Conservation (phyloP, 2,113 vertebrate genomes). For the Athene cunicularia region DNA sequence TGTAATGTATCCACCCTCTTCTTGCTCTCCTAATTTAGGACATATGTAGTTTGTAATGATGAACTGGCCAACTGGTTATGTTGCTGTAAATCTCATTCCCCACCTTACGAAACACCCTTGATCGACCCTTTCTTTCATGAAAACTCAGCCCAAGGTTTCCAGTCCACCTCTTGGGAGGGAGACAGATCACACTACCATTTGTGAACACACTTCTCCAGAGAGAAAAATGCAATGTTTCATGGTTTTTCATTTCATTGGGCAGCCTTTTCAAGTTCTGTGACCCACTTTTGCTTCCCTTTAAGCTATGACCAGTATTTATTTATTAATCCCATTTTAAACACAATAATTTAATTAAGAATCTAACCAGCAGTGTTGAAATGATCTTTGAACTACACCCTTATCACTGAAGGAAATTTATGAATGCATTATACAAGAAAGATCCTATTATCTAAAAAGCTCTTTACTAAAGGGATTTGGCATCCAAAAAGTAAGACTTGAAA, state of each 20-base stretch:
- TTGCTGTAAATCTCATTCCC: slow-evolving; percentile 22
- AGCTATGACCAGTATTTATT: neutral
- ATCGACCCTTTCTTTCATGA: neutral
- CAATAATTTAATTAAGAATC: slow-evolving; percentile 32
- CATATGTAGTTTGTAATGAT: neutral
- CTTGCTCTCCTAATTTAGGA: slow-evolving; percentile 19
- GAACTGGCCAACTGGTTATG: neutral
- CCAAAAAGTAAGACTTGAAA: neutral
- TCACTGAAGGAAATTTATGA: neutral
- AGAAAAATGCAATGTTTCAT: neutral
- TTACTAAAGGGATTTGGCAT: neutral
- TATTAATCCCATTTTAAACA: neutral
- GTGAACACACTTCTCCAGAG: neutral
- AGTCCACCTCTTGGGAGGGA: neutral
- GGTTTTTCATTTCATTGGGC: neutral
- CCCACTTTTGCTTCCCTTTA: neutral
- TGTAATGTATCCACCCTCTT: neutral
- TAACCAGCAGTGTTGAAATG: slow-evolving; percentile 24
- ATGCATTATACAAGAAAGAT: neutral
- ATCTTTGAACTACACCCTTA: slow-evolving; percentile 27
- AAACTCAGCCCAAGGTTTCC: neutral
- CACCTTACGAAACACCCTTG: slow-evolving; percentile 29
- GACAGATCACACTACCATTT: neutral
- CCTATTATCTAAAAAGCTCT: slow-evolving; percentile 20
- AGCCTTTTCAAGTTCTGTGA: slow-evolving; percentile 15